Conservation (phyloP, 1,140 invertebrate genomes). For the Helicoverpa armigera region DNA sequence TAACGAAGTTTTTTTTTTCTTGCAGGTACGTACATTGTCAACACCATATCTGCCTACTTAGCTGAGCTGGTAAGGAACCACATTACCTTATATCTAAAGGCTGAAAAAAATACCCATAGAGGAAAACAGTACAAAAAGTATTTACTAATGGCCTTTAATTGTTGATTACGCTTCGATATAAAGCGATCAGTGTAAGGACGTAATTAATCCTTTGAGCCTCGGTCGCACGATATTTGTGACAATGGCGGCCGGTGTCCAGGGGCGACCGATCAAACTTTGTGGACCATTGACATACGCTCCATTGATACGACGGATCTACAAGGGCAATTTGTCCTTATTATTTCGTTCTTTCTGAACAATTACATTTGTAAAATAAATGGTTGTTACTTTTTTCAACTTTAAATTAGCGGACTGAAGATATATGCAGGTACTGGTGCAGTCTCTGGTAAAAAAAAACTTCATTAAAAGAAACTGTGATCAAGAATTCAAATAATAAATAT, state of each 20-base stretch:
- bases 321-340: constrained; percentile 16
- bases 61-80: neutral
- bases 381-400: neutral
- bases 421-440: too few relatives aligned
- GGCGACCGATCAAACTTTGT: constrained; percentile 23
- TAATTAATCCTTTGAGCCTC: constrained; percentile 40
- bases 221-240: neutral
- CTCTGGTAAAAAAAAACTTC: too few relatives aligned
- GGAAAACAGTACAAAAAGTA: neutral
- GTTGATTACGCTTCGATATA: constrained; percentile 22
- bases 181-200: constrained; percentile 10
- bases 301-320: constrained; percentile 12
- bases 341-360: neutral
- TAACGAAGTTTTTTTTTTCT: constrained; percentile 53
- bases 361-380: neutral
- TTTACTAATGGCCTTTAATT: neutral
- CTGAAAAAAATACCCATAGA: neutral
- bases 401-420: too few relatives aligned
- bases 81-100: neutral
- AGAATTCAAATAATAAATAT: too few relatives aligned
- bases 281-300: constrained; percentile 23
- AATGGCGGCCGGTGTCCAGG: neutral
- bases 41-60: neutral
- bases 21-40: constrained; percentile 54
- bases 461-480: too few relatives aligned